Conservation (phyloP, 2,797 vertebrate genomes). For the Petrocephalus schoutedeni region DNA sequence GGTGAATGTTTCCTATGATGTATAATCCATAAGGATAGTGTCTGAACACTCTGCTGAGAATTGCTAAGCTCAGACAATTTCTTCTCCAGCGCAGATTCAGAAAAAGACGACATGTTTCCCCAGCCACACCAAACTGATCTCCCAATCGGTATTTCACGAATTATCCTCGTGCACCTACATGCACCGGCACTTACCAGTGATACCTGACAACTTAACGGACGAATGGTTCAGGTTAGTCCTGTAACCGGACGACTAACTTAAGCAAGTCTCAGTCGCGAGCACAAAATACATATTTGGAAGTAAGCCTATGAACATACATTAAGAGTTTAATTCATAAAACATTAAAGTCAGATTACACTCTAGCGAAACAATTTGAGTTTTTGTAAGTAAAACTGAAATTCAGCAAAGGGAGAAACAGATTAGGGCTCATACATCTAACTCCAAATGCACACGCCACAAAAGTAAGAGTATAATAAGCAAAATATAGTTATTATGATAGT, state of each 20-base stretch:
- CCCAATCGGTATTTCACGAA: background rate
- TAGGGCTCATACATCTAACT: background rate
- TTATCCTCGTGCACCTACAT: background rate
- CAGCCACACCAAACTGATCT: background rate
- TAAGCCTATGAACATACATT: background rate
- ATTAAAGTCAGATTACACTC: background rate
- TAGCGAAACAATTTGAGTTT: background rate
- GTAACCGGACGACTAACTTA: background rate
- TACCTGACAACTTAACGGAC: background rate
- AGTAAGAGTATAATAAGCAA: background rate
- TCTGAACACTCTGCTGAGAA: conserved; percentile 97
- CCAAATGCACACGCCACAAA: background rate
- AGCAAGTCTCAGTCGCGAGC: background rate
- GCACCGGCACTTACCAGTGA: background rate
- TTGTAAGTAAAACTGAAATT: background rate
- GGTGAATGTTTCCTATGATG: conserved; percentile 92
- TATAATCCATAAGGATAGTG: conserved; percentile 91
- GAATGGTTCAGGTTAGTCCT: background rate
- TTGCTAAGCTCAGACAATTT: conserved; percentile 95
- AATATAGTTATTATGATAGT: background rate
- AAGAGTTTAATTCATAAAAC: background rate
- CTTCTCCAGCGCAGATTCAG: conserved; percentile 92
- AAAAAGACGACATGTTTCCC: conserved; percentile 84
- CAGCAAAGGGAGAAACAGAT: background rate
- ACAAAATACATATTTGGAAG: background rate